Conservation (phyloP, 2,888 invertebrate species). For the Pecten maximus region DNA sequence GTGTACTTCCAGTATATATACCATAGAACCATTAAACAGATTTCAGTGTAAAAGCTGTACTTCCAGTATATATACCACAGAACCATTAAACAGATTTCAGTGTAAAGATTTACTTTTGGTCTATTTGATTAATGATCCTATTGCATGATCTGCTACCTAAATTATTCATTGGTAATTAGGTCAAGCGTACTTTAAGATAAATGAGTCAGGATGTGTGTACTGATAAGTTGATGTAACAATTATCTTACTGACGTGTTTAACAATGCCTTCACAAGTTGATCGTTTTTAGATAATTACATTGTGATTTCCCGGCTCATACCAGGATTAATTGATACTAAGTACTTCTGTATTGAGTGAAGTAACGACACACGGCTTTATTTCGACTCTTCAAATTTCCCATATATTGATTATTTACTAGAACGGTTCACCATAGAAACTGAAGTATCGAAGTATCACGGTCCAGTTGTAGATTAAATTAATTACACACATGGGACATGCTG, state of each 20-base stretch:
- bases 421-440: background rate
- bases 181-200: conserved; percentile 26
- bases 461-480: background rate
- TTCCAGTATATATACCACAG: background rate
- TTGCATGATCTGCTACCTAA: background rate
- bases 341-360: background rate
- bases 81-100: background rate
- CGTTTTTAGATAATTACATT: conserved; percentile 25
- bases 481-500: background rate
- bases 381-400: background rate
- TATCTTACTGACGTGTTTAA: background rate
- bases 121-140: background rate
- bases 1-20: background rate
- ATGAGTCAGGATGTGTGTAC: conserved; percentile 2
- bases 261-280: background rate
- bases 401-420: background rate
- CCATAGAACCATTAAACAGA: background rate
- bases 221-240: conserved; percentile 4
- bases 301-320: background rate
- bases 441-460: background rate
- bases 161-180: conserved; percentile 23
- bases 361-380: background rate
- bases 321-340: background rate
- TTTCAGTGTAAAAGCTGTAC: background rate
- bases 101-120: background rate